Base-by-base conservation (phyloP, 2,888 invertebrate genomes). In the Himalopsyche japonica region DNA sequence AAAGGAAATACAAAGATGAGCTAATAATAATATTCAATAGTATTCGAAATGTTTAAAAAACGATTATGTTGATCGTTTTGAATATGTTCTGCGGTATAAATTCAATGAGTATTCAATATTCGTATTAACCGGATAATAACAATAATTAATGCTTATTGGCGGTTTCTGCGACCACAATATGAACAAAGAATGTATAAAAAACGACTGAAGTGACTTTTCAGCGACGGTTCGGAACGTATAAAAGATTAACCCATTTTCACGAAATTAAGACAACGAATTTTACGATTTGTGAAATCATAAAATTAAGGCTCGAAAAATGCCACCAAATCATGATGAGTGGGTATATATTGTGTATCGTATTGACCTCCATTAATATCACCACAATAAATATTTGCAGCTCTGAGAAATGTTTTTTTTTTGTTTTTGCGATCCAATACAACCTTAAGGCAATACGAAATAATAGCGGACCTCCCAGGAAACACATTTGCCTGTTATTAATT, bases 381-480 rank as follows among this genome's bases (percentile, higher is more conserved):
- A 70, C 70, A 30, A 70, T 70, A 70, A 70, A 70, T 70, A 70
- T 70, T 70, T 70, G 70, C 70, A 12, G 70, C 70, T 70, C 70
- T 20, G 70, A 70, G 70, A 70, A 70, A 27, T 70, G 27, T 12
- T 70, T 70, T 70, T 70, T 70, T 70, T 64, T 20, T 27, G 8
- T 70, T 70, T 70, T 20, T 27, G 70, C 20, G 20, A 24, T 27
- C 20, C 20, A 27, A 70, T 70, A 70, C 70, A 70, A 70, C 70
- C 70, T 70, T 8, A 27, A 70, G 70, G 70, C 70, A 70, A 70
- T 30, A 70, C 70, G 27, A 70, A 70, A 70, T 70, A 70, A 70
- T 70, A 70, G 70, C 70, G 70, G 70, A 70, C 70, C 70, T 70
- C 70, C 70, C 70, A 70, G 70, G 70, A 70, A 70, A 70, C 70